Conservation (phyloP, 2,797 vertebrate species). For the Onychomys leucogaster region DNA sequence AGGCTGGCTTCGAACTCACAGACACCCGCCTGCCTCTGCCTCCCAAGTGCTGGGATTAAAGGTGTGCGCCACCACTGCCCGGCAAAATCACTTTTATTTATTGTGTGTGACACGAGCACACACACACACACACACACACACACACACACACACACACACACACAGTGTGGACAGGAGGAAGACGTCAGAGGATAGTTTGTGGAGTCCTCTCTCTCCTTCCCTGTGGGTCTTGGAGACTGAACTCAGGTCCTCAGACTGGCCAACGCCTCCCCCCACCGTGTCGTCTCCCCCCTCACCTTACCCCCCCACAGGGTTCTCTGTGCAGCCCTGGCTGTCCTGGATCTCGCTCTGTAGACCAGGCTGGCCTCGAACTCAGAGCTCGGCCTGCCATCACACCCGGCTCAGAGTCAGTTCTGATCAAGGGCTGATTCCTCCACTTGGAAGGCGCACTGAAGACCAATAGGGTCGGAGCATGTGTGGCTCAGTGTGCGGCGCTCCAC, state of each 20-base stretch:
- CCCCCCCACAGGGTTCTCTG: neutral
- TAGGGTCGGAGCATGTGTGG: too few species aligned
- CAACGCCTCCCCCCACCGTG: neutral
- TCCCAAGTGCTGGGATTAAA: too few species aligned
- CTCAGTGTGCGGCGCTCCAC: neutral
- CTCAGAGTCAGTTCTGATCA: neutral
- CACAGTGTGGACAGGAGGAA: neutral
- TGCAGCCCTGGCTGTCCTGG: neutral
- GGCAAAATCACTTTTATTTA: neutral
- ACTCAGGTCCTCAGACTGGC: neutral
- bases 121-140: too few species aligned
- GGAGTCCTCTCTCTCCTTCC: neutral
- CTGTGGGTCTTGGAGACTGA: too few species aligned
- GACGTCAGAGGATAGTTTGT: neutral
- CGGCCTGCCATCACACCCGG: rapidly evolving
- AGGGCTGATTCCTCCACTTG: neutral
- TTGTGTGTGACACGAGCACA: too few species aligned
- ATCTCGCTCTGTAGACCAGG: neutral
- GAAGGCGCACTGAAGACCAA: neutral
- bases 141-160: too few species aligned
- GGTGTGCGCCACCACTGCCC: too few species aligned
- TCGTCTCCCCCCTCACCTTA: too few species aligned
- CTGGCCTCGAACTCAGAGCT: neutral
- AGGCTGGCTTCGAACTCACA: too few species aligned
- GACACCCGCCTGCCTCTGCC: too few species aligned